phyloP scores from a whole-genome alignment of 2,797 vertebrate genomes.

The Danionella dracula region DNA sequence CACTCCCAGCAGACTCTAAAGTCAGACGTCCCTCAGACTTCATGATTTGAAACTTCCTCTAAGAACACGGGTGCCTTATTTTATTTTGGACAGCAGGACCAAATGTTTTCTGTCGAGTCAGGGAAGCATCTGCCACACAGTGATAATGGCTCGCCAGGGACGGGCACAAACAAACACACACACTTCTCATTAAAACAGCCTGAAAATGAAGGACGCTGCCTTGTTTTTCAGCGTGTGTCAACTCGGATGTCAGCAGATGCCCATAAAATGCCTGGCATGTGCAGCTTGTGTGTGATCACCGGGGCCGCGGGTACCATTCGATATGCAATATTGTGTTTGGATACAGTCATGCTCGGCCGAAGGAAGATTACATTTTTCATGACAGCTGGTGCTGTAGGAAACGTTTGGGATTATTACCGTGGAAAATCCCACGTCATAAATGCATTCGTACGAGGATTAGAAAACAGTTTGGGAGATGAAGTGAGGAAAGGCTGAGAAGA shows the following conservation, averaged over 20 bases:
- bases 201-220: constrained; percentile 54
- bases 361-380: constrained; percentile 4
- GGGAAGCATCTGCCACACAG: constrained; percentile 67
- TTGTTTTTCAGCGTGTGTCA: constrained; percentile 30
- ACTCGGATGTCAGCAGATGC: constrained; percentile 3
- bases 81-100: constrained; percentile 8
- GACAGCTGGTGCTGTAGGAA: constrained; percentile 14
- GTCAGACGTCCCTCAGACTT: not conserved
- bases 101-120: constrained; percentile 53
- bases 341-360: not conserved
- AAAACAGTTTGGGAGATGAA: constrained; percentile 20
- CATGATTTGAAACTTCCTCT: not conserved
- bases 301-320: not conserved
- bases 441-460: constrained; percentile 36
- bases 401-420: constrained; percentile 28
- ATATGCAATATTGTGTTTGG: not conserved
- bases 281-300: constrained; percentile 1
- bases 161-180: constrained; percentile 37
- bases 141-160: constrained; percentile 73
- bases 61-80: not conserved
- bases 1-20: not conserved
- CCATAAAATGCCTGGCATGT: not conserved
- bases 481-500: constrained; percentile 2
- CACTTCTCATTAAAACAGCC: constrained; percentile 56
- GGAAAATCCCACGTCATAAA: constrained; percentile 27